phyloP scores from a whole-genome alignment of 2,888 invertebrate species.

The Chrysolina haemoptera region DNA sequence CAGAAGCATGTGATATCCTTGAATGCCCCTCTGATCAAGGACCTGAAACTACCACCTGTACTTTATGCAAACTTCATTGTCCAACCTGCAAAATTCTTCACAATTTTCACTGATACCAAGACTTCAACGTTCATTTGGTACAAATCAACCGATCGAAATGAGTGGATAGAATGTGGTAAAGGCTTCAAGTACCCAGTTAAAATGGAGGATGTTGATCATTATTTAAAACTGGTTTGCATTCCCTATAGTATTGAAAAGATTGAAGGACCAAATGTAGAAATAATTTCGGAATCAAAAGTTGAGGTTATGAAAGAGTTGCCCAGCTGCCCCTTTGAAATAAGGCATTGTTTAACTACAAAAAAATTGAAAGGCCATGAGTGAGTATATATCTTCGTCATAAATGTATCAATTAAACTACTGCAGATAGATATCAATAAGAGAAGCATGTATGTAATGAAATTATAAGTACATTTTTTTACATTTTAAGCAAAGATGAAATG shows the following conservation, averaged over 20 bases:
- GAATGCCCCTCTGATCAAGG: constrained; percentile 82
- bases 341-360: constrained; percentile 80
- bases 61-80: constrained; percentile 82
- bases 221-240: constrained; percentile 76
- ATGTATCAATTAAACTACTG: background rate
- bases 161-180: constrained; percentile 76
- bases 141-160: constrained; percentile 68
- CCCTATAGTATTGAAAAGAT: constrained; percentile 71
- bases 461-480: too few relatives aligned
- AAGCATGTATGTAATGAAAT: too few relatives aligned
- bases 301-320: constrained; percentile 69
- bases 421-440: too few relatives aligned
- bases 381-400: constrained; percentile 46
- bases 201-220: constrained; percentile 76
- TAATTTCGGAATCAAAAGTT: constrained; percentile 74
- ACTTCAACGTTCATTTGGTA: constrained; percentile 81
- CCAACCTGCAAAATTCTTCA: constrained; percentile 80
- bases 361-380: constrained; percentile 75
- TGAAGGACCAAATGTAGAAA: constrained; percentile 76
- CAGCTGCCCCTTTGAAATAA: constrained; percentile 83
- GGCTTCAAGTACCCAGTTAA: constrained; percentile 72
- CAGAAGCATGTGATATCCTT: constrained; percentile 75
- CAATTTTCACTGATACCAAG: constrained; percentile 74
- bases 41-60: constrained; percentile 77
- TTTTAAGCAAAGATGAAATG: too few relatives aligned